A percentile compares a stretch with the other conserved stretches of the same genome.
These are phyloP conservation scores for Halcyon smyrnensis DNA, from an alignment of 2,797 vertebrate genomes.

Conservation along the genomic window DNA sequence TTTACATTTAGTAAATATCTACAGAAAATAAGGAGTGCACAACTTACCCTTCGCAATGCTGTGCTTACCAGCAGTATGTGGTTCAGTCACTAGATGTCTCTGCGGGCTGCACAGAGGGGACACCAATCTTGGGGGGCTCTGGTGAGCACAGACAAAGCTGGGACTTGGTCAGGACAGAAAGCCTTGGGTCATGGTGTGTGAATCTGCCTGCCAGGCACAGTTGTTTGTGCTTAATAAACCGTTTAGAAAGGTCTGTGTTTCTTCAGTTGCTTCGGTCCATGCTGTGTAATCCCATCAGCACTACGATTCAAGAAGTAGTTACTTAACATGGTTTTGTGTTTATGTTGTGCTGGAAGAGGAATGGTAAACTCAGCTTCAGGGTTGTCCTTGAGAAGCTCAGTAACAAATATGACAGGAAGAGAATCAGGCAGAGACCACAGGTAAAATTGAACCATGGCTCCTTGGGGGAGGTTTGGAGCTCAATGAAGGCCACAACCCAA, in stretches of 20 bases:
- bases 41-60: accelerated
- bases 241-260: neutral
- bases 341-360: neutral
- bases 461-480: neutral
- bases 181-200: neutral
- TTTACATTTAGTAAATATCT: conserved; percentile 8
- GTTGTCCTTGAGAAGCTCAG: neutral
- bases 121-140: neutral
- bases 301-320: neutral
- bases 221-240: neutral
- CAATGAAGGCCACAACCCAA: neutral
- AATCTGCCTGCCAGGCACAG: neutral
- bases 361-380: neutral
- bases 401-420: neutral
- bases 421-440: neutral
- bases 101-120: neutral
- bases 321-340: neutral
- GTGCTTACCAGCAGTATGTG: neutral
- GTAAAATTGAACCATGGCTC: neutral
- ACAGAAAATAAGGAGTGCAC: neutral
- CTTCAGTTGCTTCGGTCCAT: accelerated
- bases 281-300: accelerated
- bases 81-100: conserved; percentile 1
- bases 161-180: neutral
- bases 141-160: neutral